A percentile compares a stretch with the other conserved stretches of the same genome.
Conservation (phyloP, 64 coral and sea anemone genomes). For the Catalaphyllia jardinei region DNA sequence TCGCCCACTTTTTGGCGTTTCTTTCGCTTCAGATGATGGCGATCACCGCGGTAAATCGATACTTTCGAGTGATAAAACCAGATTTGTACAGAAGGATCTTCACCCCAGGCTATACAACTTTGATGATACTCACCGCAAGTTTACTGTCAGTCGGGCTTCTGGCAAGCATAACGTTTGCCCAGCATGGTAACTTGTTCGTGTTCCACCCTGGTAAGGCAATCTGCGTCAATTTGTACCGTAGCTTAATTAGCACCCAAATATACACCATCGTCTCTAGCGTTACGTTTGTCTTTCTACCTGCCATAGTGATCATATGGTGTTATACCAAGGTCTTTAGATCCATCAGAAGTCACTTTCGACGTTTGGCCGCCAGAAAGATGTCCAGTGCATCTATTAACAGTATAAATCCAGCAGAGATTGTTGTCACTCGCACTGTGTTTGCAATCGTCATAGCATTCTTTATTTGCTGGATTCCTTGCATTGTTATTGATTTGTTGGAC, state of each 20-base stretch:
- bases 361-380: conserved; percentile 12
- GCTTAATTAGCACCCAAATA: conserved; percentile 18
- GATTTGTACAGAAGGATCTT: conserved; percentile 63
- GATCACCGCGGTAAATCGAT: conserved; percentile 78
- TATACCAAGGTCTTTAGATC: conserved; percentile 70
- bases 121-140: conserved; percentile 48
- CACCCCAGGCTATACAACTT: conserved; percentile 44
- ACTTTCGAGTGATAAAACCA: conserved; percentile 62
- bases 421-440: conserved; percentile 57
- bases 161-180: neutral
- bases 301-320: conserved; percentile 68
- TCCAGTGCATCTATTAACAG: neutral
- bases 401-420: conserved; percentile 33
- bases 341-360: conserved; percentile 53
- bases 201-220: conserved; percentile 85
- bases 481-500: conserved; percentile 57
- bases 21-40: conserved; percentile 88
- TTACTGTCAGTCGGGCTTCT: conserved; percentile 25
- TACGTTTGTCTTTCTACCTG: conserved; percentile 74
- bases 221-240: conserved; percentile 51
- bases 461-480: conserved; percentile 69
- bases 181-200: conserved; percentile 44
- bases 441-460: conserved; percentile 57
- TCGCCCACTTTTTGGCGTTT: conserved; percentile 66
- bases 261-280: conserved; percentile 71